phyloP scores from a whole-genome alignment of 2,797 vertebrate species.

The Paedocypris micromegethes region DNA sequence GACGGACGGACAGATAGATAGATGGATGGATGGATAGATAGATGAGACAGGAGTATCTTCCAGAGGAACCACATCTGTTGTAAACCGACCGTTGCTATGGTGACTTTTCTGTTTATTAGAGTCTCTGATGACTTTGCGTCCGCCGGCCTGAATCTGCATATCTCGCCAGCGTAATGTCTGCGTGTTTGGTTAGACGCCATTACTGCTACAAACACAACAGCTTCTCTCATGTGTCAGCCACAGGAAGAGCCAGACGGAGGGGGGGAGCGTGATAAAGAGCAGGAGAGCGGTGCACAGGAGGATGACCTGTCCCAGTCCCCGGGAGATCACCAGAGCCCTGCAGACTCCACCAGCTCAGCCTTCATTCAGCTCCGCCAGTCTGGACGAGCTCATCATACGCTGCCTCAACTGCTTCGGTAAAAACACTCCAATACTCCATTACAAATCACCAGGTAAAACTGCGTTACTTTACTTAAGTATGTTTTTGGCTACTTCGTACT shows the following conservation, averaged over 20 bases:
- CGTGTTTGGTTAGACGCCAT: background rate
- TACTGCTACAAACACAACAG: background rate
- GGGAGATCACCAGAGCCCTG: constrained; percentile 80
- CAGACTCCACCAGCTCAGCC: constrained; percentile 59
- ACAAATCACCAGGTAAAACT: too few relatives aligned
- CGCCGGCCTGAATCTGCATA: too few relatives aligned
- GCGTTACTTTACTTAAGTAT: too few relatives aligned
- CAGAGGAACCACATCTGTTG: background rate
- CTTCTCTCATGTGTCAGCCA: constrained; percentile 28
- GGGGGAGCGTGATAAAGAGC: constrained; percentile 55
- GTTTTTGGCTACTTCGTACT: too few relatives aligned
- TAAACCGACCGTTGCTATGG: background rate
- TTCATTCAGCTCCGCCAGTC: constrained; percentile 52
- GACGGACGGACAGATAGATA: too few relatives aligned
- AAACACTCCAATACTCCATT: too few relatives aligned
- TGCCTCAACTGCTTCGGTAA: constrained; percentile 83
- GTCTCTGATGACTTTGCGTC: too few relatives aligned
- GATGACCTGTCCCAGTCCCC: constrained; percentile 84
- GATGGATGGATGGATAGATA: too few relatives aligned
- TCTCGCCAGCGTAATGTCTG: background rate
- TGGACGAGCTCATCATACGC: constrained; percentile 66
- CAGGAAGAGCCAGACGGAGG: constrained; percentile 75
- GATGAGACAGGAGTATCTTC: too few relatives aligned
- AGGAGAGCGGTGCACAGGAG: constrained; percentile 68
- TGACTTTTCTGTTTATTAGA: constrained; percentile 1